Evolutionary conservation across 2,113 vertebrate genomes (phyloP), one percentile per base, ranked within the genome.

Genomic region (Oreochromis tanganicae): DNA sequence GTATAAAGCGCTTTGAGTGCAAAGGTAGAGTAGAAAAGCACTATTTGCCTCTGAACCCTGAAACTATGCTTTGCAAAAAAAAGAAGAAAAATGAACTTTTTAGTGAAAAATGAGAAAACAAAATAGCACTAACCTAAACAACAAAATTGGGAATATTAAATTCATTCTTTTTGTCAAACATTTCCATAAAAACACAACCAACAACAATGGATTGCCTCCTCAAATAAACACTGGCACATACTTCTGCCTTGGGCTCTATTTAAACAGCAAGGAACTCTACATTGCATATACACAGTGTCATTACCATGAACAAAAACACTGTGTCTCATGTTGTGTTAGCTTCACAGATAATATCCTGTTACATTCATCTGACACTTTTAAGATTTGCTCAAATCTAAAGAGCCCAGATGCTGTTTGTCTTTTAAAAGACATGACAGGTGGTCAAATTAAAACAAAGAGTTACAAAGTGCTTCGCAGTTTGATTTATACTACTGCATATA

Each of bases 341-440:
- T 75, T 75, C 24, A 48, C 14, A 75, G 4, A 48, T 17, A 75
- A 48, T 75, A 48, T 48, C 9, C 71, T 48, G 24, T 17, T 75
- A 75, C 4, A 75, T 48, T 75, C 24, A 75, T 43, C 66, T 0
- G n/a, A 24, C 66, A 43, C 66, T 14, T 24, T 41, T 43, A 71
- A 71, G n/a, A 71, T 14, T 73, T 73, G 38, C 16, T 73, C 38
- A 27, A 27, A 71, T 71, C 24, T 71, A 13, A 43, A 73, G 16
- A 73, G 38, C 13, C 68, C 68, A 73, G 68, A 24, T 73, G 66
- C 36, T 43, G 66, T 71, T 71, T 71, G n/a, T 68, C 63, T 71
- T 6, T 71, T 16, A 43, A 71, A 71, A 46, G 27, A 27, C 36
- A 38, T 38, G 61, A 66, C 34, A 38, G 61, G 19, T 66, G 61